Evolutionary conservation across 2,888 invertebrate species (phyloP).

Genomic region (Torymus texanus): DNA sequence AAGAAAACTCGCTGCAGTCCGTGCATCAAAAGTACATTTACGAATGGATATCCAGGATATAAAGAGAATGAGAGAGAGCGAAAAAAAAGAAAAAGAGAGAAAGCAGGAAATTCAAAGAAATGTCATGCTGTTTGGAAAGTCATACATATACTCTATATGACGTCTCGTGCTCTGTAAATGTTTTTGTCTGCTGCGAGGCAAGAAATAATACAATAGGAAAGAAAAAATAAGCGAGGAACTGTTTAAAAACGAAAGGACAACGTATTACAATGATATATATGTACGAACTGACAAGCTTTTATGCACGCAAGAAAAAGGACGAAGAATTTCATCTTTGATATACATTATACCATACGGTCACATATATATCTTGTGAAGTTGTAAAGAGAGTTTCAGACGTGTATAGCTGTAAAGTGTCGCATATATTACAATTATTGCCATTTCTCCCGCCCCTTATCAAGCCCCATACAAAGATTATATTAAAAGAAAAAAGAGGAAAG

Average conservation of each 20-base stretch:
- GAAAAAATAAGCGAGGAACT: constrained; percentile 13
- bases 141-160: constrained; percentile 36
- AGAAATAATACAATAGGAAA: constrained; percentile 20
- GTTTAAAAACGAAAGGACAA: constrained; percentile 33
- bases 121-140: constrained; percentile 70
- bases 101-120: constrained; percentile 55
- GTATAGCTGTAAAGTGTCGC: constrained; percentile 50
- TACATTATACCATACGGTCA: constrained; percentile 38
- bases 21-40: constrained; percentile 41
- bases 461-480: constrained; percentile 20
- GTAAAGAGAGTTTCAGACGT: constrained; percentile 36
- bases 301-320: constrained; percentile 11
- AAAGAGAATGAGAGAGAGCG: constrained; percentile 4
- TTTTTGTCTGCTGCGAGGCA: constrained; percentile 31
- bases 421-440: constrained; percentile 48
- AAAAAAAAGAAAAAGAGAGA: constrained; percentile 19
- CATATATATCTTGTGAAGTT: constrained; percentile 26
- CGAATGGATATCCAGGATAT: constrained; percentile 26
- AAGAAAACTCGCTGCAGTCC: constrained; percentile 25
- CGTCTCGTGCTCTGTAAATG: constrained; percentile 48
- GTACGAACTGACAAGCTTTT: constrained; percentile 25
- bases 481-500: constrained; percentile 16
- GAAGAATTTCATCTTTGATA: constrained; percentile 49
- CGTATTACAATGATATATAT: constrained; percentile 29
- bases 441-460: constrained; percentile 21